phyloP scores from a whole-genome alignment of 2,797 vertebrate species.

The Bryconaethiops microstoma region DNA sequence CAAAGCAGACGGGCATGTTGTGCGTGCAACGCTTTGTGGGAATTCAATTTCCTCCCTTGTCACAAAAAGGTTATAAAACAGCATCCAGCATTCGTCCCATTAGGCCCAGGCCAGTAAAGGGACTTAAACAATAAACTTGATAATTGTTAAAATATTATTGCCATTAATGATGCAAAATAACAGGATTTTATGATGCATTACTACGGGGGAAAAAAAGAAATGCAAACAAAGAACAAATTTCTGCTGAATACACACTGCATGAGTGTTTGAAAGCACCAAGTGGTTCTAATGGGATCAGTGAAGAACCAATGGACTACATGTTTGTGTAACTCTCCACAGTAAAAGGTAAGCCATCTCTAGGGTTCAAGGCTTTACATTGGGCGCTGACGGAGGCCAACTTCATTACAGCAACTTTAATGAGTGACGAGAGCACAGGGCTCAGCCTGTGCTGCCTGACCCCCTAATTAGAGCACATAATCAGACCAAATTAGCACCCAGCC shows the following conservation, averaged over 20 bases:
- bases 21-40: constrained; percentile 69
- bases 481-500: constrained; percentile 73
- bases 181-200: background rate
- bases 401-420: constrained; percentile 78
- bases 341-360: constrained; percentile 59
- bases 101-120: constrained; percentile 52
- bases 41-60: constrained; percentile 81
- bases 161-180: background rate
- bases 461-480: constrained; percentile 78
- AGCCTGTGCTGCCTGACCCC: constrained; percentile 58
- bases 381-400: constrained; percentile 58
- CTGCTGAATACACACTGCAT: background rate
- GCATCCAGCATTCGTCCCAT: constrained; percentile 68
- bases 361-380: constrained; percentile 63
- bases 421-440: constrained; percentile 71
- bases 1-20: constrained; percentile 67
- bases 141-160: constrained; percentile 19
- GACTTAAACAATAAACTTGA: constrained; percentile 36
- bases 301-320: background rate
- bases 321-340: background rate
- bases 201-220: background rate
- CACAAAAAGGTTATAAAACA: constrained; percentile 72
- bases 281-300: background rate
- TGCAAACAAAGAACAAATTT: background rate
- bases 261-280: background rate